A percentile compares a stretch with the other conserved stretches of the same genome.
Evolutionary conservation across 2,113 vertebrate genomes (phyloP).

Genomic region (Psettodes erumei): DNA sequence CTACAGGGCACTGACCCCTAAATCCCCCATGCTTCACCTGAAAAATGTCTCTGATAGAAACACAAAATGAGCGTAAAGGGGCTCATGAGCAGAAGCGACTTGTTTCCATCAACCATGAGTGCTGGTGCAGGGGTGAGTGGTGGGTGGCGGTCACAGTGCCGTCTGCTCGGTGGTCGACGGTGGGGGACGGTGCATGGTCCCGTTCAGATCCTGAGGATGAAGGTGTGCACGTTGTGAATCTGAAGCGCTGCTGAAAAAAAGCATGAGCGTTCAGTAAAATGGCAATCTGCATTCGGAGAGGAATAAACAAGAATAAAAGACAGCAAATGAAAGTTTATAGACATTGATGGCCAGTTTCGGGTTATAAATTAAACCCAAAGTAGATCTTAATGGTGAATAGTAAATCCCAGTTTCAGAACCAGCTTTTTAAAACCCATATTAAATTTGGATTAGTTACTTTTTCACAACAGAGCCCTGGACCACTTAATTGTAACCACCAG

Average conservation of each 20-base stretch:
- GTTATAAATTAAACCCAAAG: not conserved
- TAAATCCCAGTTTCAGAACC: not conserved
- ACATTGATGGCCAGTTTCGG: not conserved
- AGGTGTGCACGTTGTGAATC: constrained; percentile 24
- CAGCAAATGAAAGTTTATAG: not conserved
- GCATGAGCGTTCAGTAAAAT: not conserved
- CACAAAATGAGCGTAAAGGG: not conserved
- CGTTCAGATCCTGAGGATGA: constrained; percentile 14
- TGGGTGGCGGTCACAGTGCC: constrained; percentile 47
- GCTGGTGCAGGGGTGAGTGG: constrained; percentile 33
- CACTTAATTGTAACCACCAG: constrained; percentile 8
- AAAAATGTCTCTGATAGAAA: not conserved
- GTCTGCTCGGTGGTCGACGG: constrained; percentile 30
- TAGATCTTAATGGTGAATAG: not conserved
- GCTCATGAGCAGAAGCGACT: too few relatives aligned
- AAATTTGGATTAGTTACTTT: not conserved
- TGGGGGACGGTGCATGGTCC: not conserved
- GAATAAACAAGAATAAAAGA: not conserved
- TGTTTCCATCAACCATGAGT: constrained; percentile 10
- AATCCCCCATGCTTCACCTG: too few relatives aligned
- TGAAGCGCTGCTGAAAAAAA: constrained; percentile 11
- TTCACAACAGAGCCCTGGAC: not conserved
- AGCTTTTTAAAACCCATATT: not conserved
- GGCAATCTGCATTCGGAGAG: not conserved
- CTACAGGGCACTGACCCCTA: not conserved